Evolutionary conservation across 92 coral and sea anemone species (phyloP).

Genomic region (Siderastrea radians): DNA sequence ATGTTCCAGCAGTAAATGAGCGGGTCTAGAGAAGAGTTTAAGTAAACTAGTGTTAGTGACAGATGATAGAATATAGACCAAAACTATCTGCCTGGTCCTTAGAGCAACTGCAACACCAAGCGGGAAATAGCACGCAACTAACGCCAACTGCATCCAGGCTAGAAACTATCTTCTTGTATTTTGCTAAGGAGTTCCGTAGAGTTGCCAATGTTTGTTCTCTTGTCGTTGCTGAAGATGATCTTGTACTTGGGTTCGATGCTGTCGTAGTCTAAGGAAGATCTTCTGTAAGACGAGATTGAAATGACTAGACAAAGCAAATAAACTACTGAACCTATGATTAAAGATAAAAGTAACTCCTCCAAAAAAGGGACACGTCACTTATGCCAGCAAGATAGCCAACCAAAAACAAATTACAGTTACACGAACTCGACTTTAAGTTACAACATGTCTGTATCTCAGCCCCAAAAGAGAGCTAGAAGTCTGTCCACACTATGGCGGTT

Average conservation of each 20-base stretch:
- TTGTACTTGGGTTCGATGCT: neutral
- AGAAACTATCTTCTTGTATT: slow-evolving; percentile 14
- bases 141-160: slow-evolving; percentile 5
- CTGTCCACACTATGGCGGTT: slow-evolving; percentile 30
- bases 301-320: neutral
- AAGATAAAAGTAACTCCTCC: neutral
- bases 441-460: slow-evolving; percentile 4
- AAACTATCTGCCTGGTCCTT: neutral
- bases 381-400: neutral
- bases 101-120: neutral
- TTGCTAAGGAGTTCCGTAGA: neutral
- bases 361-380: neutral
- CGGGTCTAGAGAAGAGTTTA: slow-evolving; percentile 6
- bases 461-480: slow-evolving; percentile 2
- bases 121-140: neutral
- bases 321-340: neutral
- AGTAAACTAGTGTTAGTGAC: neutral
- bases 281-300: neutral
- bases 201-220: neutral
- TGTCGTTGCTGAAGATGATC: neutral
- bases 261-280: neutral
- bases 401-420: neutral
- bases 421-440: slow-evolving; percentile 12
- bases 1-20: slow-evolving; percentile 14
- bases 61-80: no score